These are phyloP conservation scores for Tricholauxania praeusta DNA, from an alignment of 2,888 invertebrate genomes.

Conservation along the genomic window DNA sequence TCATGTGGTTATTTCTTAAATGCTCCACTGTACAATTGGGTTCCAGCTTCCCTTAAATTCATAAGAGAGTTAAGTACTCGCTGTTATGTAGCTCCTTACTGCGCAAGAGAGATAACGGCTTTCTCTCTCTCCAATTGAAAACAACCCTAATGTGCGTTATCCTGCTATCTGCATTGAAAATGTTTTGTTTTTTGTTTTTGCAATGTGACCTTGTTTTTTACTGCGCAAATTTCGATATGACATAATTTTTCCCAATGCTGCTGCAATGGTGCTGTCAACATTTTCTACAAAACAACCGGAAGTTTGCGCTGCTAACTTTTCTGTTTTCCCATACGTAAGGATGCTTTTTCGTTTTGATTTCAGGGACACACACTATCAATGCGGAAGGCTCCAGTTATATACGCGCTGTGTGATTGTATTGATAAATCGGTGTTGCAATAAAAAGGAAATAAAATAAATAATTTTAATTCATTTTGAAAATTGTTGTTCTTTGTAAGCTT, in stretches of 20 bases:
- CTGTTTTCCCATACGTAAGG: slow-evolving; percentile 57
- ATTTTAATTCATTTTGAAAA: too few species aligned
- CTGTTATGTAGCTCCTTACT: too few species aligned
- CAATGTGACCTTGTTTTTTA: not conserved
- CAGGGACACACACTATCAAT: slow-evolving; percentile 55
- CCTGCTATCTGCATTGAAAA: too few species aligned
- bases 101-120: too few species aligned
- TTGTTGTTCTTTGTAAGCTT: too few species aligned
- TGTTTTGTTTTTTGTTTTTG: not conserved
- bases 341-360: slow-evolving; percentile 67
- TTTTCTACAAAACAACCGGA: slow-evolving; percentile 45
- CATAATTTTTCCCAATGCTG: not conserved
- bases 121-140: too few species aligned
- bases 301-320: slow-evolving; percentile 43
- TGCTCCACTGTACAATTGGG: too few species aligned
- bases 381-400: slow-evolving; percentile 21
- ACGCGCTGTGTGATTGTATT: not conserved
- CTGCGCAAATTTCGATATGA: not conserved
- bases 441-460: not conserved
- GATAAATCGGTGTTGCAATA: not conserved
- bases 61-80: too few species aligned
- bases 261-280: not conserved
- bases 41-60: too few species aligned
- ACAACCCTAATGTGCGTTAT: too few species aligned
- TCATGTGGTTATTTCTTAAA: too few species aligned